Conservation (phyloP, 2,113 vertebrate species). For the Toxostoma redivivum region DNA sequence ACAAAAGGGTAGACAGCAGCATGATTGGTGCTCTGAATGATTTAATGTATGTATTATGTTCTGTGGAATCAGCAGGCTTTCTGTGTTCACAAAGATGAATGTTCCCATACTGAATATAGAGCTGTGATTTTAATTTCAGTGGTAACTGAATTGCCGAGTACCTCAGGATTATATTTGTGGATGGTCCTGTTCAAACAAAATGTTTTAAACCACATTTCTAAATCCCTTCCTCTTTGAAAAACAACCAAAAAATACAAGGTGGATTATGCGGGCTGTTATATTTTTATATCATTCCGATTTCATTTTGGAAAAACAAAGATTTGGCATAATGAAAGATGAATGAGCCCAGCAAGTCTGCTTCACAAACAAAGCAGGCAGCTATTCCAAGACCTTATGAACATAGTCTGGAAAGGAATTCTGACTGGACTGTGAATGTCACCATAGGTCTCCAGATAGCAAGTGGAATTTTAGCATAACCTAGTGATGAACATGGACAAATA, state of each 20-base stretch:
- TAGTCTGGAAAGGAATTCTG: background rate
- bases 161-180: background rate
- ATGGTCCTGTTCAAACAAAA: background rate
- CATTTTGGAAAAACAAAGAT: background rate
- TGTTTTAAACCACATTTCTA: background rate
- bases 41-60: background rate
- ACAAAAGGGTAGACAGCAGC: background rate
- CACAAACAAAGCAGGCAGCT: background rate
- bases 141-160: background rate
- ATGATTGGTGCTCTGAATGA: background rate
- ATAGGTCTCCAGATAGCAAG: background rate
- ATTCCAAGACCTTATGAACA: background rate
- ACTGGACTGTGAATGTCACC: background rate
- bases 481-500: background rate
- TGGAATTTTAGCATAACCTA: background rate
- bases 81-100: background rate
- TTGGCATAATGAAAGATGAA: background rate
- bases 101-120: background rate
- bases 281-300: conserved; percentile 18
- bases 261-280: background rate
- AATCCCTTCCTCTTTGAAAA: background rate
- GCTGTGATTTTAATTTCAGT: background rate
- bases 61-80: background rate
- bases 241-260: background rate
- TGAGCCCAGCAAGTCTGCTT: conserved; percentile 3